These are phyloP conservation scores for Acleris cristana DNA, from an alignment of 2,888 invertebrate species.

Conservation along the genomic window DNA sequence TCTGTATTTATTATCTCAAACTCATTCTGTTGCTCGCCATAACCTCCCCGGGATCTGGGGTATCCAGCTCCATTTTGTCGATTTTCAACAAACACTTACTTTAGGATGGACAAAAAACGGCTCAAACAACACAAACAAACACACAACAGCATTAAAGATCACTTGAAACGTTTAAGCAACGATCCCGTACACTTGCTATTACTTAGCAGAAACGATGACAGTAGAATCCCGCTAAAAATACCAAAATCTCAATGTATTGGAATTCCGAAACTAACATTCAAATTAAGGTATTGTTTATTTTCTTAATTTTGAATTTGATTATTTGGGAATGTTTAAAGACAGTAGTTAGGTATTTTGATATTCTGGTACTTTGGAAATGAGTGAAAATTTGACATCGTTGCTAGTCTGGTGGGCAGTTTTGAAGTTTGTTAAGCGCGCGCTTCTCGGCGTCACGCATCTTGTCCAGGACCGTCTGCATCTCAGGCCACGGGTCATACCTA, in stretches of 20 bases:
- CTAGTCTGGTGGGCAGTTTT: conserved; percentile 18
- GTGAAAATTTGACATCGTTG: too few relatives aligned
- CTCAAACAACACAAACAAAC: neutral
- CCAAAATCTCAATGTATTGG: too few relatives aligned
- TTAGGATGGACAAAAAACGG: neutral
- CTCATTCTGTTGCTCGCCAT: neutral
- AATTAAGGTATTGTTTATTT: too few relatives aligned
- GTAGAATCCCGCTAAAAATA: neutral
- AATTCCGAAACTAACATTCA: too few relatives aligned
- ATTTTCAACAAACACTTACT: neutral
- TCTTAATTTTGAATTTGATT: too few relatives aligned
- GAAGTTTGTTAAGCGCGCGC: conserved; percentile 41
- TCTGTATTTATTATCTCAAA: neutral
- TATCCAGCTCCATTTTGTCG: neutral
- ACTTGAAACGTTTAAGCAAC: neutral
- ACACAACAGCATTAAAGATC: too few relatives aligned
- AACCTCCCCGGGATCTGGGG: neutral
- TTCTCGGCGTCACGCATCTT: conserved; percentile 67
- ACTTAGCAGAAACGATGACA: neutral
- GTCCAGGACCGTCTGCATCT: conserved; percentile 67
- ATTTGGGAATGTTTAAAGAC: too few relatives aligned
- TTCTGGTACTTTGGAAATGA: too few relatives aligned
- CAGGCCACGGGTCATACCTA: conserved; percentile 63
- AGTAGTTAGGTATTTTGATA: too few relatives aligned
- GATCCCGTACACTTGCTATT: neutral